Conservation (phyloP, 2,113 vertebrate genomes). For the Albula glossodonta region DNA sequence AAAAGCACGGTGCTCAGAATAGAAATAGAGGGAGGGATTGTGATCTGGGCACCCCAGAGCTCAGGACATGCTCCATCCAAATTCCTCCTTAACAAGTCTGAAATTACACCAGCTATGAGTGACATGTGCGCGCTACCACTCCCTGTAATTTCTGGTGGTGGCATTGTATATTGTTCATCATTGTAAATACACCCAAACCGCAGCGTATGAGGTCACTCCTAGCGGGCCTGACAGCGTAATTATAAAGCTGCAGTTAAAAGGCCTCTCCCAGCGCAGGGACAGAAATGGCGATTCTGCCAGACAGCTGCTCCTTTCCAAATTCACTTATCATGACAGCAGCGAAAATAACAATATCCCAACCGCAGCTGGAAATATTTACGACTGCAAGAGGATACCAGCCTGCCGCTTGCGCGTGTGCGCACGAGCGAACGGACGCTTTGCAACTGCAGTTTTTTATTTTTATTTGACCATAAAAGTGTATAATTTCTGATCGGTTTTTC, state of each 20-base stretch:
- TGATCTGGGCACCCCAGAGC: not conserved
- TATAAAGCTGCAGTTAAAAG: slow-evolving; percentile 4
- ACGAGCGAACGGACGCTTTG: not conserved
- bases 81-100: slow-evolving; percentile 23
- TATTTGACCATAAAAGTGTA: slow-evolving; percentile 31
- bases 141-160: slow-evolving; percentile 53
- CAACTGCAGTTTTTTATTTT: slow-evolving; percentile 4
- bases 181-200: slow-evolving; percentile 52
- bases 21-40: slow-evolving; percentile 6
- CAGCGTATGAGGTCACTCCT: slow-evolving; percentile 54
- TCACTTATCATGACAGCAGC: not conserved
- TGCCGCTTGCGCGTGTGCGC: not conserved
- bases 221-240: slow-evolving; percentile 35
- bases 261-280: slow-evolving; percentile 1
- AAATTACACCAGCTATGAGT: slow-evolving; percentile 13
- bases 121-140: slow-evolving; percentile 14
- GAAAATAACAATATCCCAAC: slow-evolving; percentile 15
- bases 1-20: not conserved
- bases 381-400: slow-evolving; percentile 32
- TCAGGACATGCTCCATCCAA: not conserved
- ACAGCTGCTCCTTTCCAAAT: slow-evolving; percentile 5
- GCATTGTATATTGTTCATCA: slow-evolving; percentile 31
- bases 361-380: slow-evolving; percentile 23
- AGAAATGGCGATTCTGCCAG: slow-evolving; percentile 14
- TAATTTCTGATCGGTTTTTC: slow-evolving; percentile 25